Evolutionary conservation across 1,140 invertebrate species (phyloP).

Genomic region (Cotesia glomerata): DNA sequence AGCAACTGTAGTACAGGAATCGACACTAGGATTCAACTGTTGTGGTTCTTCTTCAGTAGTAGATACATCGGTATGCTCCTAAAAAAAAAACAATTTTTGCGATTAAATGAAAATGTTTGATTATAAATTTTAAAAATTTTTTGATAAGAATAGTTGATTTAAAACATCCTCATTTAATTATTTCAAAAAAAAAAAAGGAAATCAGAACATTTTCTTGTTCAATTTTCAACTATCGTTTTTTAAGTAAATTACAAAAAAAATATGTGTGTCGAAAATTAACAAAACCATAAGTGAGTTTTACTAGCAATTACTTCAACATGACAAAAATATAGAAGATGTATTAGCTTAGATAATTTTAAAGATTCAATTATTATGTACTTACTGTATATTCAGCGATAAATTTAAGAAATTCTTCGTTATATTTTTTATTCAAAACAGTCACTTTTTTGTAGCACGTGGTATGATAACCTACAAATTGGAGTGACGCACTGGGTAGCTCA

Average conservation of each 20-base stretch:
- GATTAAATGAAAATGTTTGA: no score
- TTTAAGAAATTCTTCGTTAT: neutral
- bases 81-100: no score
- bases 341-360: slow-evolving; percentile 2
- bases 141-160: no score
- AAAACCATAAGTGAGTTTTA: slow-evolving; percentile 1
- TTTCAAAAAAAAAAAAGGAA: no score
- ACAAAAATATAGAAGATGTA: neutral
- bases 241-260: neutral
- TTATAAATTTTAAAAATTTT: neutral
- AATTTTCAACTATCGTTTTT: neutral
- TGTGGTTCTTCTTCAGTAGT: no score
- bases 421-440: slow-evolving; percentile 3
- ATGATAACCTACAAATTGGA: slow-evolving; percentile 35
- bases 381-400: neutral
- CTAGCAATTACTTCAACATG: neutral
- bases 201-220: no score
- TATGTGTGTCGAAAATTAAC: neutral
- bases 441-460: slow-evolving; percentile 8
- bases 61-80: no score
- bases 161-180: no score
- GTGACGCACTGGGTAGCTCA: slow-evolving; percentile 28
- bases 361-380: slow-evolving; percentile 4
- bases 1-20: no score
- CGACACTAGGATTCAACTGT: no score